Conservation (phyloP, 1,140 invertebrate genomes). For the Drosophila azteca region DNA sequence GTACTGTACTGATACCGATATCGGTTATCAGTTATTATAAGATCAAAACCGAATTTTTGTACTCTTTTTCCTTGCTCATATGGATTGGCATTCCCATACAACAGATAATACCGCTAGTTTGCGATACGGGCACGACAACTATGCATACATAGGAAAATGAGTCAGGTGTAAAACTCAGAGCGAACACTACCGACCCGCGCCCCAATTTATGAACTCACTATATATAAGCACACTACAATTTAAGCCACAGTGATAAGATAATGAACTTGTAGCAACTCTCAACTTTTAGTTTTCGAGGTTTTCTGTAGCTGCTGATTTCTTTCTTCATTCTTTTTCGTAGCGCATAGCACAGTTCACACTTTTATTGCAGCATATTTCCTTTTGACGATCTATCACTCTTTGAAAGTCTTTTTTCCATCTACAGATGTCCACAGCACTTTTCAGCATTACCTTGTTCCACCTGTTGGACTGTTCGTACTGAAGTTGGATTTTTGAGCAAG, state of each 20-base stretch:
- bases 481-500: slow-evolving; percentile 25
- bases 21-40: slow-evolving; percentile 65
- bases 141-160: slow-evolving; percentile 33
- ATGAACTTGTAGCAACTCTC: slow-evolving; percentile 4
- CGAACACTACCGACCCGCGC: slow-evolving; percentile 10
- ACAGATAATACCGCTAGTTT: slow-evolving; percentile 30
- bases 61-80: slow-evolving; percentile 5
- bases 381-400: slow-evolving; percentile 1
- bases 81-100: slow-evolving; percentile 26
- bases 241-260: slow-evolving; percentile 66
- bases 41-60: slow-evolving; percentile 54
- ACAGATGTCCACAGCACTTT: not conserved
- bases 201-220: slow-evolving; percentile 26
- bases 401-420: not conserved
- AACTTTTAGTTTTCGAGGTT: slow-evolving; percentile 28
- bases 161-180: slow-evolving; percentile 45
- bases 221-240: slow-evolving; percentile 37
- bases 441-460: slow-evolving; percentile 62
- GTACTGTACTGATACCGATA: slow-evolving; percentile 15
- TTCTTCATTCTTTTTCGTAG: not conserved
- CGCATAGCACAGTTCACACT: not conserved
- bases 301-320: slow-evolving; percentile 1
- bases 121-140: slow-evolving; percentile 1
- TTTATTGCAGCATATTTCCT: not conserved
- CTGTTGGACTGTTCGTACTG: slow-evolving; percentile 67